phyloP scores from a whole-genome alignment of 2,888 invertebrate species.

The Drosophila pegasa region DNA sequence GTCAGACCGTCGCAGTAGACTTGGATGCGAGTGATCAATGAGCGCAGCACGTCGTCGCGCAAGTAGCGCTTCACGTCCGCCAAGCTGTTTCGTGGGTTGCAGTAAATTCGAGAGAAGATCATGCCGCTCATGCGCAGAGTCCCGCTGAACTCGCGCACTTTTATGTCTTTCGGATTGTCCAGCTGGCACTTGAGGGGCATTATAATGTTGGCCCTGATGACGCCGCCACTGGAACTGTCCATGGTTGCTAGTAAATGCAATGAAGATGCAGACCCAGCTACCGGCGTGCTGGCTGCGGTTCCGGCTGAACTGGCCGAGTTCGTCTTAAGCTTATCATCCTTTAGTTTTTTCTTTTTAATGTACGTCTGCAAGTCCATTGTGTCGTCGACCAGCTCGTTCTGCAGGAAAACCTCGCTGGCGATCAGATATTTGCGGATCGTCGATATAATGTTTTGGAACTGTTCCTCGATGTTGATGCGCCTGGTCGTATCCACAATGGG shows the following conservation, averaged over 20 bases:
- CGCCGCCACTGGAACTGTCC: slow-evolving; percentile 30
- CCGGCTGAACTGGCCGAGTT: slow-evolving; percentile 18
- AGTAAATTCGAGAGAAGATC: slow-evolving; percentile 88
- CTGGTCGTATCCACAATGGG: slow-evolving; percentile 88
- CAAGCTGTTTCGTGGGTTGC: slow-evolving; percentile 91
- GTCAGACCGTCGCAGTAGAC: slow-evolving; percentile 97
- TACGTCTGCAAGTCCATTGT: slow-evolving; percentile 88
- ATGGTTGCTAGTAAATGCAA: slow-evolving; percentile 35
- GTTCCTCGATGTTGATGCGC: slow-evolving; percentile 82
- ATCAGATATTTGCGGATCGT: slow-evolving; percentile 81
- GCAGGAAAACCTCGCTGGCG: slow-evolving; percentile 90
- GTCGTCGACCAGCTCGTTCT: slow-evolving; percentile 89
- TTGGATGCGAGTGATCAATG: slow-evolving; percentile 93
- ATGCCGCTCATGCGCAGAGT: slow-evolving; percentile 82
- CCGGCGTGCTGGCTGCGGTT: slow-evolving; percentile 10
- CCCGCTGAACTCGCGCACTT: slow-evolving; percentile 80
- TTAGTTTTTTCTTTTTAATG: slow-evolving; percentile 86
- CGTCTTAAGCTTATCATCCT: slow-evolving; percentile 48
- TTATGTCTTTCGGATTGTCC: slow-evolving; percentile 57
- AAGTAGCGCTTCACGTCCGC: slow-evolving; percentile 90
- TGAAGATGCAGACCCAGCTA: slow-evolving; percentile 22
- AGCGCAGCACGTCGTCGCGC: slow-evolving; percentile 93
- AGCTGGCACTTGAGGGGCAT: slow-evolving; percentile 88
- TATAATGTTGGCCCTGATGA: slow-evolving; percentile 87
- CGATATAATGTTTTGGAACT: slow-evolving; percentile 80